Evolutionary conservation across 1,140 invertebrate genomes (phyloP).

Genomic region (Hyposmocoma kahamanoa): DNA sequence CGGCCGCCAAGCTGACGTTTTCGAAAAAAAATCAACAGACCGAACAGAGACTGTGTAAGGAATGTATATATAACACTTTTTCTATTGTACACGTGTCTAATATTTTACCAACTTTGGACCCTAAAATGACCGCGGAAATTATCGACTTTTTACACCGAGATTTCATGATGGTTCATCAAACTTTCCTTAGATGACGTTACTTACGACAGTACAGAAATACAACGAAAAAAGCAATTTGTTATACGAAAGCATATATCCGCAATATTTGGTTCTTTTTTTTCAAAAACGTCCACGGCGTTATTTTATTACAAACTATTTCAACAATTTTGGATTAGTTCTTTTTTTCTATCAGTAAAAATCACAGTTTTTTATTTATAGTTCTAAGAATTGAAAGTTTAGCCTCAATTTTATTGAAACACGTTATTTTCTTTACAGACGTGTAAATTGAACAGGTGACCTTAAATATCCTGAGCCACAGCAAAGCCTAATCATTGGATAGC

Average conservation of each 20-base stretch:
- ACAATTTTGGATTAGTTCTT: slow-evolving; percentile 14
- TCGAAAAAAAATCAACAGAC: slow-evolving; percentile 1
- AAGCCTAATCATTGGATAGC: too few relatives aligned
- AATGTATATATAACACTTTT: background rate
- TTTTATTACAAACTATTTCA: slow-evolving; percentile 15
- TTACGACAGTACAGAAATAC: too few relatives aligned
- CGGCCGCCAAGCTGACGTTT: background rate
- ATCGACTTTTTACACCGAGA: too few relatives aligned
- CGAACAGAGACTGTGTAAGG: background rate
- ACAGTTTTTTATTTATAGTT: slow-evolving; percentile 12
- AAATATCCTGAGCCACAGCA: too few relatives aligned
- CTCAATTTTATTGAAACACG: slow-evolving; percentile 5
- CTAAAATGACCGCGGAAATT: too few relatives aligned
- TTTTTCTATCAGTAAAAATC: slow-evolving; percentile 16
- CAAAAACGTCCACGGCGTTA: slow-evolving; percentile 6
- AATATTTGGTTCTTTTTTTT: background rate
- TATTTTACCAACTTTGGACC: background rate
- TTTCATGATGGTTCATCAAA: too few relatives aligned
- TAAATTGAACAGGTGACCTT: background rate
- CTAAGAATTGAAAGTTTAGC: slow-evolving; percentile 7
- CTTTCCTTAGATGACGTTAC: too few relatives aligned
- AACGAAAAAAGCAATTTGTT: background rate
- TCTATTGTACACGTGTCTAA: background rate
- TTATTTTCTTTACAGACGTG: background rate
- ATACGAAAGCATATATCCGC: background rate